Base-by-base conservation (phyloP, 2,888 invertebrate genomes). In the Hymenopus coronatus region DNA sequence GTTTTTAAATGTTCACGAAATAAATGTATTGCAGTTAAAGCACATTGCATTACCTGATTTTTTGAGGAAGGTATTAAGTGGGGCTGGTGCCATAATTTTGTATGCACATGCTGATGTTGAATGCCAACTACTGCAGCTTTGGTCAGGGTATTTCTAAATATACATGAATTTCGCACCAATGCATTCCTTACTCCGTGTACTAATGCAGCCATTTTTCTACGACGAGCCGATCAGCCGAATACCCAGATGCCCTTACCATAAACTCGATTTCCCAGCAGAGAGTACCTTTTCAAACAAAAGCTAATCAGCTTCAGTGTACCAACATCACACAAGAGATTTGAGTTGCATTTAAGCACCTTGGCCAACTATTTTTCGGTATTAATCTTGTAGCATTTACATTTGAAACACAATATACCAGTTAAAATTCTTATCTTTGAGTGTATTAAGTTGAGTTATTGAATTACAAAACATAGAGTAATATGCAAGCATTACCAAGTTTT, bases 161-260 rank as follows among this genome's bases (percentile, higher is more conserved):
- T 84, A 88, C 90, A 89, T 40, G 89, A 88, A 88, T 89, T 91
- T 88, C 88, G 88, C 81, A 89, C 90, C 28, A 90, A 70, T 15
- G 90, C 89, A 83, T 88, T 83, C 27, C 91, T 87, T 81, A 91
- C 81, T 82, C 91, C 89, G 27, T 89, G 83, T 20, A 89, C 90
- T 28, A 91, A 70, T 12, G 90, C 89, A 88, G 90, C 90, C 90
- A 90, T 90, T 88, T 90, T 89, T 84, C 25, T 85, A 40, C 25
- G 20, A 3, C 4, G 81, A 81, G 25, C 4, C 20, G 20, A 70
- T 15, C 25, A 15, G 15, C 4, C 20, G 54, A 70, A 70, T 70
- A 54, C 20, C 54, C 54, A 70, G 6, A 70, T 70, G 54, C 25
- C 54, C 54, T 70, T 25, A 70, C 40, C 40, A 40, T 40, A 6